Base-by-base conservation (phyloP, 2,888 invertebrate genomes). In the Caenorhabditis sp. region DNA sequence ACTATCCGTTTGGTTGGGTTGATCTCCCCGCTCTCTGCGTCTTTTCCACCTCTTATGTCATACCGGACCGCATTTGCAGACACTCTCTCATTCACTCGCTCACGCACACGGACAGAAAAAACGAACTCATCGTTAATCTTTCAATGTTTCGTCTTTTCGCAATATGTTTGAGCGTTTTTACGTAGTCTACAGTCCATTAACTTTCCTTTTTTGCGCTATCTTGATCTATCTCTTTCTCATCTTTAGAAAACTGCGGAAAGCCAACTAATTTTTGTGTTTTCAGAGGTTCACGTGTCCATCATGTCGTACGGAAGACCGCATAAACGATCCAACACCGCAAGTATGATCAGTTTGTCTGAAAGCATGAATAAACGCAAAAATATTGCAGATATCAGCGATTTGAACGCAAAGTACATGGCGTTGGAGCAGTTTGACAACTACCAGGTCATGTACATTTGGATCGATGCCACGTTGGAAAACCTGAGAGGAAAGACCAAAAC, bases 391-490 rank as follows among this genome's bases (percentile, higher is more conserved):
- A 71, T 80, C 13, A 72, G 71, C 20, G 80, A 75, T 13, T 46
- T 81, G 8, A 56, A 65, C 24, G 66, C 62, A 11, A 72, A 71
- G 22, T 66, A 77, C 30, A 72, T 72, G 77, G 55, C 66, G 8
- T 56, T 84, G 15, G 84, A 84, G 26, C 84, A 84, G 56, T 72
- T 50, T 20, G 71, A 80, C 39, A 70, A 78, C 27, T 81, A 78
- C 8, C 76, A 84, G 89, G 95, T 94, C 35, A 95, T 94, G 55
- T 96, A 96, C 90, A 92, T 95, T 59, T 96, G 95, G 95, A 94
- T 96, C 85, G 96, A 96, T 89, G 96, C 95, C 20, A 93, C 94
- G 11, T 95, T 94, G n/a, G 95, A 95, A 89, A 92, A 93, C 87
- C 88, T 95, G 62, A 92, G 95, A 70, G 93, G 93, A 90, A 96